Conservation (phyloP, 2,888 invertebrate genomes). For the Atethmia centrago region DNA sequence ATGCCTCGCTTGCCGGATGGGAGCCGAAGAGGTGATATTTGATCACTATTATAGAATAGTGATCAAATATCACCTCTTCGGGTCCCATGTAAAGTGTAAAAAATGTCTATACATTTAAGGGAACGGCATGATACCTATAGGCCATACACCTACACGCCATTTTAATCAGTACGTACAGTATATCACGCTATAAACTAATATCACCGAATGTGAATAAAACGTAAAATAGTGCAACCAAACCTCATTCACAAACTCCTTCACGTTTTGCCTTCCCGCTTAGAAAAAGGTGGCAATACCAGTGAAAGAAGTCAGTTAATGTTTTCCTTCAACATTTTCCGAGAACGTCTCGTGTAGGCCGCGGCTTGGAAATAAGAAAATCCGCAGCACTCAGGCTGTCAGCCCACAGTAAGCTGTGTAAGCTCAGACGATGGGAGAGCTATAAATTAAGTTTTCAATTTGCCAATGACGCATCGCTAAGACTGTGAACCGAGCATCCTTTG, state of each 20-base stretch:
- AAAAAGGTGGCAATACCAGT: slow-evolving; percentile 24
- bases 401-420: slow-evolving; percentile 79
- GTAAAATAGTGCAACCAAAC: slow-evolving; percentile 18
- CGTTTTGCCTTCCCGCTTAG: slow-evolving; percentile 14
- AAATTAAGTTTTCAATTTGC: slow-evolving; percentile 86
- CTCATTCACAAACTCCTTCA: slow-evolving; percentile 32
- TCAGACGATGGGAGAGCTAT: slow-evolving; percentile 79
- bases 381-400: slow-evolving; percentile 76
- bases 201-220: not conserved
- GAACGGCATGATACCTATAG: not conserved
- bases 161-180: not conserved
- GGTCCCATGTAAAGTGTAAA: not conserved
- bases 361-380: slow-evolving; percentile 76
- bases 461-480: slow-evolving; percentile 83
- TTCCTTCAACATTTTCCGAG: slow-evolving; percentile 39
- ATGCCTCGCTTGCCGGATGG: too few species aligned
- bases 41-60: not conserved
- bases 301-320: slow-evolving; percentile 59
- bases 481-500: slow-evolving; percentile 65
- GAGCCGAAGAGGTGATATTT: too few species aligned
- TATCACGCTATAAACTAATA: not conserved
- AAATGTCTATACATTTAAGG: not conserved
- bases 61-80: slow-evolving; percentile 1
- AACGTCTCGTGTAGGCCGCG: slow-evolving; percentile 51
- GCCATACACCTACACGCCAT: not conserved